Percentiles rank a stretch among this genome's conserved stretches.
These are phyloP conservation scores for Alaudala cheleensis DNA, from an alignment of 2,113 vertebrate species.

Conservation along the genomic window DNA sequence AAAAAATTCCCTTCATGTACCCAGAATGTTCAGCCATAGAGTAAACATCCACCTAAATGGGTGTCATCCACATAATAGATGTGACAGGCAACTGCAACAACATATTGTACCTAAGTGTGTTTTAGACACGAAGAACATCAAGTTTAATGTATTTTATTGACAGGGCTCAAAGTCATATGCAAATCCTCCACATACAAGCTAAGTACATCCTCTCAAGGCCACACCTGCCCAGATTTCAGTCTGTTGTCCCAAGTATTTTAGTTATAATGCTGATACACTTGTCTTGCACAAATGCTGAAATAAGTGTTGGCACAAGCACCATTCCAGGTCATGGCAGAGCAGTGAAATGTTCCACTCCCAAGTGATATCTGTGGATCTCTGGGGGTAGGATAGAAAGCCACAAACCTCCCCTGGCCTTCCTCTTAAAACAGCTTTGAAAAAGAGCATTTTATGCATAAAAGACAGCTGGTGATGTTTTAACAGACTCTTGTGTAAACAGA, in stretches of 20 bases:
- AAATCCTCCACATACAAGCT: neutral
- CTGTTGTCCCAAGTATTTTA: neutral
- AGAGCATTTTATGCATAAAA: neutral
- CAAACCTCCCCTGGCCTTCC: neutral
- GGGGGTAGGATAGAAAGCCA: neutral
- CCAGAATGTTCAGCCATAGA: neutral
- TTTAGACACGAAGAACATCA: neutral
- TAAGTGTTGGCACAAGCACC: neutral
- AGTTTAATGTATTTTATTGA: neutral
- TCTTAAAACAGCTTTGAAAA: neutral
- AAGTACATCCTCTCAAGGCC: neutral
- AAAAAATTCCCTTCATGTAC: neutral
- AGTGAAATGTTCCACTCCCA: neutral
- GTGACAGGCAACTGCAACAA: neutral
- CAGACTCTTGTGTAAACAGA: conserved; percentile 1
- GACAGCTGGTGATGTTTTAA: conserved; percentile 30
- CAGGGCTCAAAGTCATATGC: neutral
- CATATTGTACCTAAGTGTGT: neutral
- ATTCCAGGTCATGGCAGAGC: neutral
- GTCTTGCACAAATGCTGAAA: neutral
- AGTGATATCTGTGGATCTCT: neutral
- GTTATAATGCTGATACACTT: neutral
- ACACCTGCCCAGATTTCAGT: neutral
- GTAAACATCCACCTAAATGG: neutral
- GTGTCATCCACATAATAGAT: neutral